Evolutionary conservation across 2,113 vertebrate genomes (phyloP), one percentile per base, ranked within the genome.

Genomic region (Pavo muticus): DNA sequence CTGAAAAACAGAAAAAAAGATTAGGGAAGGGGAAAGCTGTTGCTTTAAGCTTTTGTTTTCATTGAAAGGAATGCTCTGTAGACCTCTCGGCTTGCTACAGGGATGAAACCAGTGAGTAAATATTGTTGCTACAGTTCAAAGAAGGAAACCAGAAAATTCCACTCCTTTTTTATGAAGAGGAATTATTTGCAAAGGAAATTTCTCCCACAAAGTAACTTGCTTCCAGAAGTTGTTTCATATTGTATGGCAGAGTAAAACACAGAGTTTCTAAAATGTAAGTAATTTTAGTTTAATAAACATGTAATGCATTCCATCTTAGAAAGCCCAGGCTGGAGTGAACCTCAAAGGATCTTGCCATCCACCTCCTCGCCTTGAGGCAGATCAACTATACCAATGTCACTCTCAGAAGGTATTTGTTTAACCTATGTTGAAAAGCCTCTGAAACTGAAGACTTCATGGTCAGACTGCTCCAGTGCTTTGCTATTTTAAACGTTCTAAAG

Each of bases 391-490:
- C 70, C 73, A 71, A 29, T 54, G 83, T 72, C n/a, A n/a, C 80
- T 93, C 64, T 84, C 69, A 50, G 60, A 77, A 75, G 67, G 21
- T 87, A 35, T 91, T 93, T 92, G 60, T 81, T 95, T 92, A 89
- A 72, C 47, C 47, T 60, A 1, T 73, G 19, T 72, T 71, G 67
- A 87, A 95, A 95, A 91, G 52, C 32, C 54, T 84, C 57, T 78
- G 67, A 52, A 87, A 60, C 15, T 91, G 84, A 89, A 87, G 65
- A 15, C 52, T 92, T 91, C 16, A 35, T 68, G 77, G 61, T 84
- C 65, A 87, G 77, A 57, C 47, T 94, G 21, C 88, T 67, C 64
- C 70, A 89, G 32, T 40, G 32, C 70, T 82, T 87, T 91, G 40
- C 61, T 87, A 5, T 87, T 94, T 87, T 87, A 65, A 20, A 56